Evolutionary conservation across 2,888 invertebrate genomes (phyloP), one percentile per base, ranked within the genome.

Genomic region (Epinotia brunnichana): DNA sequence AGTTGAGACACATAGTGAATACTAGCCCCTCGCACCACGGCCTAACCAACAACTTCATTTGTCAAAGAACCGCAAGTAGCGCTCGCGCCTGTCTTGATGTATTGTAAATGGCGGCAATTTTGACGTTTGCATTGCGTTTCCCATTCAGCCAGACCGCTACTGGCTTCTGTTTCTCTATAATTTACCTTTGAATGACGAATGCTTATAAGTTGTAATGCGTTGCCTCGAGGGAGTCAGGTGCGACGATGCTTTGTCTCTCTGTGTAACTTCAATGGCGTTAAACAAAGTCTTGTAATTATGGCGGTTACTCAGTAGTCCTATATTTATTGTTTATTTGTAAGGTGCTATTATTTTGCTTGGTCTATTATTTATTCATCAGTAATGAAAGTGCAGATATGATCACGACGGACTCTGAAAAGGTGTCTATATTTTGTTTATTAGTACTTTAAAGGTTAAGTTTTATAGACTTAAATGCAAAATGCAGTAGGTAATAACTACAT

Each of bases 51-150:
- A 82, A 82, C 90, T 90, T 89, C 87, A 91, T 91, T 90, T 90
- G 90, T 90, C 91, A 89, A 85, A 87, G 81, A 85, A 89, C 90
- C 90, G 87, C 90, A 90, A 89, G 79, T 74, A 7, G 75, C 75
- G 75, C 77, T 71, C 73, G 74, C 75, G 79, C 80, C 79, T 80
- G 82, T 83, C 83, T 80, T 88, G 86, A 88, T 86, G 83, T 83
- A 87, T 88, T 82, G 82, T 79, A 86, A 89, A 87, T 86, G 85
- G 85, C 82, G 80, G 84, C 83, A 84, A 89, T 90, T 90, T 87
- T 88, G 88, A 90, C 87, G 83, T 85, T 82, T 78, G 80, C 85
- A 81, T 88, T 87, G 83, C 80, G 81, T 85, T 82, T 85, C 79
- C 80, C 81, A 78, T 81, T 81, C 78, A 79, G 75, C 81, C 81